A percentile compares a stretch with the other conserved stretches of the same genome.
Conservation (phyloP, 2,888 invertebrate species). For the Dorcus hopei region DNA sequence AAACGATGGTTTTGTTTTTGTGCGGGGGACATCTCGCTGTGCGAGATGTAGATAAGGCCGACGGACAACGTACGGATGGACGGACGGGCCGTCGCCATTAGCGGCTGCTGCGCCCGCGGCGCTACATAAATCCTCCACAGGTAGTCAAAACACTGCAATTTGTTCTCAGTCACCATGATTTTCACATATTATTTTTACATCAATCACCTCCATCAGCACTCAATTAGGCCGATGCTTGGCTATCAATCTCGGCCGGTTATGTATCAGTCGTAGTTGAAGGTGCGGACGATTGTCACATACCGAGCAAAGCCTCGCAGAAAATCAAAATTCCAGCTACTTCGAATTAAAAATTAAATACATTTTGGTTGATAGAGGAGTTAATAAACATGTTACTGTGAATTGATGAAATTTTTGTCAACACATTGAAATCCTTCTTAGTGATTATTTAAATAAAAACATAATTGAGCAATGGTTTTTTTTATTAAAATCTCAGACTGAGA, state of each 20-base stretch:
- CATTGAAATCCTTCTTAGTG: too few species aligned
- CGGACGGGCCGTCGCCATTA: slow-evolving; percentile 17
- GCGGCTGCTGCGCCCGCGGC: slow-evolving; percentile 18
- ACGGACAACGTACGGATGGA: slow-evolving; percentile 12
- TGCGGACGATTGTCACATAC: too few species aligned
- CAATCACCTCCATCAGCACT: slow-evolving; percentile 48
- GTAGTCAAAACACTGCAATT: slow-evolving; percentile 40
- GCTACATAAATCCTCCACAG: slow-evolving; percentile 42
- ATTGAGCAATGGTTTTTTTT: too few species aligned
- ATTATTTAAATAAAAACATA: too few species aligned
- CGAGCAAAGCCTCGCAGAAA: too few species aligned
- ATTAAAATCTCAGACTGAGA: too few species aligned
- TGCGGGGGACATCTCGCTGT: slow-evolving; percentile 16
- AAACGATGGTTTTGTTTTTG: neutral
- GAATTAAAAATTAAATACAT: too few species aligned
- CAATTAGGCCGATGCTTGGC: slow-evolving; percentile 40
- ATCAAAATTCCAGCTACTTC: too few species aligned
- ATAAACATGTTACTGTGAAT: too few species aligned
- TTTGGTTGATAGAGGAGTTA: too few species aligned
- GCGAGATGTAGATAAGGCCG: slow-evolving; percentile 16
- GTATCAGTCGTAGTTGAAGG: neutral
- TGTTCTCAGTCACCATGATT: slow-evolving; percentile 46
- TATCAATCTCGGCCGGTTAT: slow-evolving; percentile 33
- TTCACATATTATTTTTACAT: slow-evolving; percentile 49
- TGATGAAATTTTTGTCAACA: too few species aligned